phyloP scores from a whole-genome alignment of 2,113 vertebrate genomes.

The Scartelaos histophorus region DNA sequence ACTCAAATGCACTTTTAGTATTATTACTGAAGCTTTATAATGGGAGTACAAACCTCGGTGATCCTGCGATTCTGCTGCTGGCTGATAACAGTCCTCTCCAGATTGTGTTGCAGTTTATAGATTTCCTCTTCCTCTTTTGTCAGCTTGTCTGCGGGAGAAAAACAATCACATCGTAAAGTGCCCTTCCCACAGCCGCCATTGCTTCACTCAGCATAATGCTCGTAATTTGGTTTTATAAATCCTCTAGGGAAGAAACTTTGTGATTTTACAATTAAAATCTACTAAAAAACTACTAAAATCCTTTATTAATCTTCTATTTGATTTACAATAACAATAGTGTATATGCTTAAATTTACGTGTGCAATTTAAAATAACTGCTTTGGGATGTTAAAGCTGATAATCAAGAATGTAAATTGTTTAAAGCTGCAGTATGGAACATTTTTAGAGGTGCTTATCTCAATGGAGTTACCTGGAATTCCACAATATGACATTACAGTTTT shows the following conservation, averaged over 20 bases:
- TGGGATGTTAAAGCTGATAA: no score
- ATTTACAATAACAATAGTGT: no score
- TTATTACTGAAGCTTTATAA: slow-evolving; percentile 57
- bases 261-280: no score
- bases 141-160: slow-evolving; percentile 77
- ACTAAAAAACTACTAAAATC: no score
- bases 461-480: no score
- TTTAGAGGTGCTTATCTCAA: no score
- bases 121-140: slow-evolving; percentile 97
- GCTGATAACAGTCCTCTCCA: slow-evolving; percentile 88
- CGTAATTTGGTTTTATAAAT: background rate
- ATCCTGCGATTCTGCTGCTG: slow-evolving; percentile 83
- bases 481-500: no score
- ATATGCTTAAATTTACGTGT: no score
- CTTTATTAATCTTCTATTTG: no score
- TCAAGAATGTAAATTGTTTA: no score
- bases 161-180: slow-evolving; percentile 14
- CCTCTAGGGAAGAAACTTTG: no score
- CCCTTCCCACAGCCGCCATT: background rate
- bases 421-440: background rate
- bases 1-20: background rate
- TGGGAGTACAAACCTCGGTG: slow-evolving; percentile 76
- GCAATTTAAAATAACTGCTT: no score
- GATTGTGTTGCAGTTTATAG: slow-evolving; percentile 92
- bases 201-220: background rate